These are phyloP conservation scores for Tenthredo distinguenda DNA, from an alignment of 2,888 invertebrate genomes.

Conservation along the genomic window DNA sequence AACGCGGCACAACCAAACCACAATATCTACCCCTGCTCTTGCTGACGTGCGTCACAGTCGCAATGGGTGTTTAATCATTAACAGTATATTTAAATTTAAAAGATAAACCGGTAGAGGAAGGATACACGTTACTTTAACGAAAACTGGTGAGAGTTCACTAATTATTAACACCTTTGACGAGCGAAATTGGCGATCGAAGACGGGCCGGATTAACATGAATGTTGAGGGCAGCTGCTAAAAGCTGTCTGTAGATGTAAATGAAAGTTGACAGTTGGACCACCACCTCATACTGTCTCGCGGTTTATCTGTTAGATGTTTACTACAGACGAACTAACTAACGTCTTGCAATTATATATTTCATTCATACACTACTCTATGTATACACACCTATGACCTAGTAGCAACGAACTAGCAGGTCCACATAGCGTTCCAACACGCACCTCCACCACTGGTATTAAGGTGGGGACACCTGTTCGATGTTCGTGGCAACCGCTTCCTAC, in stretches of 20 bases:
- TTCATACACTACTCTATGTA: slow-evolving; percentile 22
- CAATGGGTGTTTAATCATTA: background rate
- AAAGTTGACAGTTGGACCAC: slow-evolving; percentile 49
- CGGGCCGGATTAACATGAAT: slow-evolving; percentile 5
- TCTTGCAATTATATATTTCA: slow-evolving; percentile 34
- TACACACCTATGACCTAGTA: slow-evolving; percentile 57
- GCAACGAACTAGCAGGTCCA: slow-evolving; percentile 51
- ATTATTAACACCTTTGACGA: slow-evolving; percentile 4
- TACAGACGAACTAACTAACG: background rate
- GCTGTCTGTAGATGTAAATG: slow-evolving; percentile 29
- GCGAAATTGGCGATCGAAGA: slow-evolving; percentile 16
- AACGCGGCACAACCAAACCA: background rate
- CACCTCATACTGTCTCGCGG: background rate
- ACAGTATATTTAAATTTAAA: background rate
- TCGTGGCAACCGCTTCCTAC: slow-evolving; percentile 57
- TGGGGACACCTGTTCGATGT: slow-evolving; percentile 67
- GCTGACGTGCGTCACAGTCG: background rate
- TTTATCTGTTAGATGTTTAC: slow-evolving; percentile 37
- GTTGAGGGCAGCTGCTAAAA: slow-evolving; percentile 22
- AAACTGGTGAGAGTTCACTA: background rate
- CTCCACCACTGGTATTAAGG: slow-evolving; percentile 51
- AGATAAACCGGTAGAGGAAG: background rate
- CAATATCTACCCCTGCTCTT: background rate
- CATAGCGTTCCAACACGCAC: slow-evolving; percentile 54
- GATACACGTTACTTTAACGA: background rate